Conservation (phyloP, 2,797 vertebrate genomes). For the Hylomyscus alleni region DNA sequence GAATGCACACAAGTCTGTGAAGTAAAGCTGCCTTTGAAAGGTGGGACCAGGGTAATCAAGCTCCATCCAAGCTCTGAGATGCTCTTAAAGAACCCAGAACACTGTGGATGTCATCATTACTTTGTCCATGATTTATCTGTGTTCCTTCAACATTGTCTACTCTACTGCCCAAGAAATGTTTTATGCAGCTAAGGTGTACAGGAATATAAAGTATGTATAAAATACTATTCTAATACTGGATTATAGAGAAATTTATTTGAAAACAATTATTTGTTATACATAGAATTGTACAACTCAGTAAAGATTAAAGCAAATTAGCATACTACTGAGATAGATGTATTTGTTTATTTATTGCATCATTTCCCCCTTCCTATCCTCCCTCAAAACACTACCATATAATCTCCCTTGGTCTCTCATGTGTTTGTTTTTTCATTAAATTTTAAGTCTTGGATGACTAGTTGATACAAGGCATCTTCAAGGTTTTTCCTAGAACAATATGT, state of each 20-base stretch:
- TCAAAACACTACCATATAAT: neutral
- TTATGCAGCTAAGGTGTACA: neutral
- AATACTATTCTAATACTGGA: neutral
- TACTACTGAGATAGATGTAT: neutral
- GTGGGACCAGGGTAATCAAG: neutral
- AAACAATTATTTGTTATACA: neutral
- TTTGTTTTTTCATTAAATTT: neutral
- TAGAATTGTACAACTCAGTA: neutral
- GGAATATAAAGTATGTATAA: neutral
- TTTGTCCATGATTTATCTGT: neutral
- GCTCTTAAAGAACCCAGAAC: neutral
- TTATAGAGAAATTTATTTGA: neutral
- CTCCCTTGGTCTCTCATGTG: neutral
- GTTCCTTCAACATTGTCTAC: neutral
- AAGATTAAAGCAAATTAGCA: neutral
- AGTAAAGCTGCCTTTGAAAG: neutral
- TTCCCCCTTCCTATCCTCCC: neutral
- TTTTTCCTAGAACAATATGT: neutral
- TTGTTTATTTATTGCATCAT: neutral
- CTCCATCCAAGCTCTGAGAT: accelerated
- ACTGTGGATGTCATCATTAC: neutral
- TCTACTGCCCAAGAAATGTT: neutral
- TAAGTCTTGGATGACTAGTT: neutral
- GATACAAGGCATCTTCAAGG: neutral
- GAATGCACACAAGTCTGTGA: neutral